Evolutionary conservation across 2,888 invertebrate genomes (phyloP), one percentile per base, ranked within the genome.

Genomic region (Leptopilina drosophilae): DNA sequence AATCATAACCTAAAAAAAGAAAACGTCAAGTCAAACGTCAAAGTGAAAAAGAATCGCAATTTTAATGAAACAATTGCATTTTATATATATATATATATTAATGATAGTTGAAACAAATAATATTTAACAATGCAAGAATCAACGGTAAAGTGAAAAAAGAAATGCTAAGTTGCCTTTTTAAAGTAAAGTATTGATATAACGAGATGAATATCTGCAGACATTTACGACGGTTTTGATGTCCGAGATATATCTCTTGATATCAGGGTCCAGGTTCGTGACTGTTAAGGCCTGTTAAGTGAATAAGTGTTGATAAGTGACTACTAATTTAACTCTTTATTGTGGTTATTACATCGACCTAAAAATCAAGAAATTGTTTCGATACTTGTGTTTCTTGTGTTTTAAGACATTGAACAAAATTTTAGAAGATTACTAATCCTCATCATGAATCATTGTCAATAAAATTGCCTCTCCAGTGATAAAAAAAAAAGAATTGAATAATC

Each of bases 281-380:
- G 79, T 78, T 75, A 81, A 79, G 87, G 79, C 81, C 77, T 78
- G 79, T 78, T 75, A 81, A 79, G 87, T 86, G 69, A 69, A 49
- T 87, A 88, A 89, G 86, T 87, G 85, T 83, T 85, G 83, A 84
- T 86, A 88, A 89, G 87, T 89, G 87, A 85, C 82, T 83, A 86
- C 75, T 88, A 90, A 90, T 90, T 90, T 89, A 87, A 82, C 81
- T 84, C 81, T 84, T 86, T 82, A 87, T 88, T 85, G 82, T 80
- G 88, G 82, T 82, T 84, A 87, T 85, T 78, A 84, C 82, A 79
- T 75, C 65, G 46, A 56, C 56, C 53, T 73, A 53, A 15, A 12
- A 66, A 46, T 9, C 9, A 42, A 66, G 15, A 11, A 66, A 9
- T 46, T 12, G 56, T n/a, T 73, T 73, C n/a, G 4, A 69, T 53